phyloP scores from a whole-genome alignment of 2,888 invertebrate species.

The Phaonia tiefii region DNA sequence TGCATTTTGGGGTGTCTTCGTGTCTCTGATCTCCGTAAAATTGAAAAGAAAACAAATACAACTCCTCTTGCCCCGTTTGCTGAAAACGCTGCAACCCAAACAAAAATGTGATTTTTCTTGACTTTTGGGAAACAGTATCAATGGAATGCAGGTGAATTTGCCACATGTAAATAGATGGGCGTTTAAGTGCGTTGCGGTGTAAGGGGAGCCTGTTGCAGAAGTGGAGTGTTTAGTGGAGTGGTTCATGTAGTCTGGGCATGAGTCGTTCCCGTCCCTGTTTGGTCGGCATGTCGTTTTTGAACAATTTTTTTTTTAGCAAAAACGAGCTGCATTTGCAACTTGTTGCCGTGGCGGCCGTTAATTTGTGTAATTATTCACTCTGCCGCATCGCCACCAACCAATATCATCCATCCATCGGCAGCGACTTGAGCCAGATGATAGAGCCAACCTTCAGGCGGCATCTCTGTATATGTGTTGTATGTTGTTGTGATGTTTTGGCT shows the following conservation, averaged over 20 bases:
- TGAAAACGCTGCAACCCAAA: neutral
- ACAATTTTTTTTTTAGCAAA: constrained; percentile 3
- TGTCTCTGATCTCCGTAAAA: constrained; percentile 4
- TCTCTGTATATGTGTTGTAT: constrained; percentile 6
- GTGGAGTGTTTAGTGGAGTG: constrained; percentile 12
- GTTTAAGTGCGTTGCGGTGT: constrained; percentile 33
- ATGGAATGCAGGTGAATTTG: constrained; percentile 35
- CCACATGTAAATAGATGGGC: neutral
- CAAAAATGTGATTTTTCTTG: constrained; percentile 1
- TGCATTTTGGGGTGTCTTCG: neutral
- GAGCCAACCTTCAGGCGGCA: constrained; percentile 54
- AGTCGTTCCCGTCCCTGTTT: constrained; percentile 15
- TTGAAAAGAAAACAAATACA: constrained; percentile 21
- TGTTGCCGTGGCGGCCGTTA: constrained; percentile 67
- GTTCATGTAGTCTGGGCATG: neutral
- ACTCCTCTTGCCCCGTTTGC: neutral
- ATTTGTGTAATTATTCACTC: constrained; percentile 69
- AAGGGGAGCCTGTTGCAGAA: neutral
- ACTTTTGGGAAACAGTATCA: constrained; percentile 15
- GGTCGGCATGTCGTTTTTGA: constrained; percentile 41
- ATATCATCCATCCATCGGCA: neutral
- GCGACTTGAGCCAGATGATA: constrained; percentile 40
- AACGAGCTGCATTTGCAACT: constrained; percentile 42
- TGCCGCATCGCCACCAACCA: constrained; percentile 15
- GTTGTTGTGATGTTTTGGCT: constrained; percentile 35